Evolutionary conservation across 64 coral and sea anemone genomes (phyloP), one percentile per base, ranked within the genome.

Genomic region (Pachyseris speciosa): DNA sequence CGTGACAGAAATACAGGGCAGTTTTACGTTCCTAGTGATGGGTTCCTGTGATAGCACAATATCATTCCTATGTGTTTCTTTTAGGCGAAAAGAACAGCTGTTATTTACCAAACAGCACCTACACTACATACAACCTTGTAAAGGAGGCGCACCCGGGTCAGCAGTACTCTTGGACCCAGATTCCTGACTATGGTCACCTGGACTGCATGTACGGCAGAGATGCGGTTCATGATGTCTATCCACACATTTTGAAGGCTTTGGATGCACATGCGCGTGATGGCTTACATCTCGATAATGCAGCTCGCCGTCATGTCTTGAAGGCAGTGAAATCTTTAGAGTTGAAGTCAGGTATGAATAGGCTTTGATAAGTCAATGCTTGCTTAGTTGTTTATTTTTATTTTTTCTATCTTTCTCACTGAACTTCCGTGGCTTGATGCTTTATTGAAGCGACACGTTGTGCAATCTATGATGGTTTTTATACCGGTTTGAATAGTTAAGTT

Each of bases 171-270:
- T 71, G 63, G 41, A 72, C 63, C 28, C 61, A 69, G 67, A 91
- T 91, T 33, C 89, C 89, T 51, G 66, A 43, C 15, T 91, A 91
- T 72, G 89, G 89, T 3, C 89, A 91, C 55, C 51, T 91, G 1
- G 89, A 91, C 42, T 91, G 89, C 13, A 91, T 91, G 36, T 64
- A 43, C 59, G 89, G 89, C 24, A 91, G 27, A n/a, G 67, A 69
- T 22, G 89, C 89, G 2, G 68, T 91, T 2, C 67, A 83, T 32
- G 89, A 91, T 44, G 89, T 91, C 22, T 91, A 69, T 33, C 89
- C 89, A 0, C 67, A 84, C 24, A 91, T 91, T 24, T 22, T 83
- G 49, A 72, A 84, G 19, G 76, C 89, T 45, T 43, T 91, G 19
- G 89, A 91, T 37, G 27, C 36, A 19, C 26, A 91, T 44, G 41